Base-by-base conservation (phyloP, 2,888 invertebrate genomes). In the Limnephilus marmoratus region DNA sequence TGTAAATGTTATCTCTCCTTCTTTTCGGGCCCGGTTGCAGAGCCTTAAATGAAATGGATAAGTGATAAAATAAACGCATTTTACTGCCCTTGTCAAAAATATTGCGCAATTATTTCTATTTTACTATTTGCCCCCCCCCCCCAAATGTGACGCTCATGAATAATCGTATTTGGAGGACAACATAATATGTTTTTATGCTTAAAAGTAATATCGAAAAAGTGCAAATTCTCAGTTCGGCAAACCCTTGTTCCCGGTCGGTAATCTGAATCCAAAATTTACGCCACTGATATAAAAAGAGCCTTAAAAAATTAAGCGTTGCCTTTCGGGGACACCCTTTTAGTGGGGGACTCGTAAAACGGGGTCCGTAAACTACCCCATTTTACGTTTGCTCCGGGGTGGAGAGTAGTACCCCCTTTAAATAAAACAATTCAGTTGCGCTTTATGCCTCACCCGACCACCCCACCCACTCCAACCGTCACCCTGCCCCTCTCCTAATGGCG, bases 401-500 rank as follows among this genome's bases (percentile, higher is more conserved):
- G 49, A 53, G 89, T 90, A 91, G 89, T 90, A 91, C 93, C 93
- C 93, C 92, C 88, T 92, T 93, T 93, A 93, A 93, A 93, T 93
- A 93, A 93, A 93, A 93, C 93, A 93, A 93, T 93, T 93, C 93
- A 93, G 93, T 93, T 93, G 93, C 93, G 93, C 93, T 93, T 93
- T 93, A 92, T 92, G 91, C 93, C 90, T 85, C 68, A 68, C 68
- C 92, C 88, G 34, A 88, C 89, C 85, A 18, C 53, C 18, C 53
- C 53, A 18, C 53, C 53, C 53, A 18, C 53, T 18, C 18, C 24
- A 29, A 24, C 45, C 68, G 68, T 86, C 80, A 24, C 85, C 85
- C 12, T 85, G 81, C 87, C 87, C 90, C 92, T 53, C 37, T 41
- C 45, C 85, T 91, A 90, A 91, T 91, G 82, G 91, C 82, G 89